Conservation (phyloP, 2,113 vertebrate genomes). For the Tragelaphus scriptus region DNA sequence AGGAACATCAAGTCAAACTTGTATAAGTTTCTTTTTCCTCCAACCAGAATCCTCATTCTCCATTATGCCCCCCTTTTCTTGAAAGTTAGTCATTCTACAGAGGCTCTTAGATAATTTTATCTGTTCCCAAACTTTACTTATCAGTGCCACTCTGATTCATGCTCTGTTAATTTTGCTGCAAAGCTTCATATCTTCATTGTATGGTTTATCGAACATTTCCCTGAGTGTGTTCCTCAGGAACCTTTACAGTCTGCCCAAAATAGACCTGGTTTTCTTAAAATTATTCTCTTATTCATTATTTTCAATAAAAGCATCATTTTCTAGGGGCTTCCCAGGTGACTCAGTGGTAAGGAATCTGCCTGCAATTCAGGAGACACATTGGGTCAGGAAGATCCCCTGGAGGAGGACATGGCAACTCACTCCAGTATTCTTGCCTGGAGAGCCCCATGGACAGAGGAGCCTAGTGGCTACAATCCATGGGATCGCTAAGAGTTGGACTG, state of each 20-base stretch:
- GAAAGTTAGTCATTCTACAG: background rate
- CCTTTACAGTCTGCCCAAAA: background rate
- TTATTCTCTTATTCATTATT: background rate
- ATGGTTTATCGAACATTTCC: background rate
- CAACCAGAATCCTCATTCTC: background rate
- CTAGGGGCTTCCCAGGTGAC: background rate
- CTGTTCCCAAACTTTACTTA: background rate
- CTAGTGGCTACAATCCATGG: background rate
- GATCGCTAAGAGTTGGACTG: rapidly evolving
- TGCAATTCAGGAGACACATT: background rate
- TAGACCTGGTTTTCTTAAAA: background rate
- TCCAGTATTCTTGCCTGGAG: background rate
- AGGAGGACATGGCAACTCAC: background rate
- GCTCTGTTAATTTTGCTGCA: background rate
- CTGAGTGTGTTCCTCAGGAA: background rate
- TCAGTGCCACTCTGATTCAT: background rate
- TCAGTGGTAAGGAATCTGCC: background rate
- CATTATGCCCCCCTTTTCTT: background rate
- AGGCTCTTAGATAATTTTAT: background rate
- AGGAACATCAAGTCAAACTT: background rate
- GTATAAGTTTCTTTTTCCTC: background rate
- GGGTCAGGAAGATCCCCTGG: background rate
- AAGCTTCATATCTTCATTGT: background rate
- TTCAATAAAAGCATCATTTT: background rate
- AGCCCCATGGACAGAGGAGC: background rate